A percentile compares a stretch with the other conserved stretches of the same genome.
phyloP scores from a whole-genome alignment of 37 sponge, comb jelly and placozoan genomes.

The Amphimedon queenslandica region DNA sequence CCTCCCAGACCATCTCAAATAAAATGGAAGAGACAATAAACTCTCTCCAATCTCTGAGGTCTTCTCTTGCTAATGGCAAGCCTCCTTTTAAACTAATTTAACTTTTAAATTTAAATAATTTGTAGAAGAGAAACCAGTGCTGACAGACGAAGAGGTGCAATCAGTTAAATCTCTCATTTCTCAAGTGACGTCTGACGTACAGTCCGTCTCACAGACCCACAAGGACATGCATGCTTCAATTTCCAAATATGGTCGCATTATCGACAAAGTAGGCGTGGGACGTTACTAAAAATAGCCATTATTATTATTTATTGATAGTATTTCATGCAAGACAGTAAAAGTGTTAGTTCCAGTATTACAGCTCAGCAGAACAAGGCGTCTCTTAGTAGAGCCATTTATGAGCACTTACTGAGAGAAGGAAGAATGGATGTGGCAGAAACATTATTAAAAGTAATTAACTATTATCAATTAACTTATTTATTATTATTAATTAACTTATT shows the following conservation, averaged over 20 bases:
- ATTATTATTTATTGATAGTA: no score
- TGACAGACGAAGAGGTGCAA: constrained; percentile 18
- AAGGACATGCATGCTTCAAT: constrained; percentile 77
- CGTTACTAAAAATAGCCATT: background rate
- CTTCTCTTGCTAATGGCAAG: no score
- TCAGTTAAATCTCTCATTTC: constrained; percentile 1
- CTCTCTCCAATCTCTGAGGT: no score
- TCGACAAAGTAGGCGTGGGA: constrained; percentile 66
- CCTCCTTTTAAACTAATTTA: no score
- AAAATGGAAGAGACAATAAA: constrained; percentile 41
- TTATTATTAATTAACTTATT: no score
- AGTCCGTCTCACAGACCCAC: constrained; percentile 52
- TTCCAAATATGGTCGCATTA: constrained; percentile 65
- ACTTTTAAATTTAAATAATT: no score
- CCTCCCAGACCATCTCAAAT: constrained; percentile 23
- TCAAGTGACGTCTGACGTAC: constrained; percentile 11
- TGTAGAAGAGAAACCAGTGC: no score
- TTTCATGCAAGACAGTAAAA: constrained; percentile 59
- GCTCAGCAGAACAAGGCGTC: constrained; percentile 12
- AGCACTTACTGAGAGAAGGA: constrained; percentile 82
- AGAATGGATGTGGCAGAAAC: constrained; percentile 70
- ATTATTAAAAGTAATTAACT: constrained; percentile 33
- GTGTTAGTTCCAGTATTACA: constrained; percentile 37
- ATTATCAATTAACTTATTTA: background rate
- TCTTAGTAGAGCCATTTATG: constrained; percentile 62